These are phyloP conservation scores for Drosophila melanosoma DNA, from an alignment of 2,888 invertebrate genomes.

Conservation along the genomic window DNA sequence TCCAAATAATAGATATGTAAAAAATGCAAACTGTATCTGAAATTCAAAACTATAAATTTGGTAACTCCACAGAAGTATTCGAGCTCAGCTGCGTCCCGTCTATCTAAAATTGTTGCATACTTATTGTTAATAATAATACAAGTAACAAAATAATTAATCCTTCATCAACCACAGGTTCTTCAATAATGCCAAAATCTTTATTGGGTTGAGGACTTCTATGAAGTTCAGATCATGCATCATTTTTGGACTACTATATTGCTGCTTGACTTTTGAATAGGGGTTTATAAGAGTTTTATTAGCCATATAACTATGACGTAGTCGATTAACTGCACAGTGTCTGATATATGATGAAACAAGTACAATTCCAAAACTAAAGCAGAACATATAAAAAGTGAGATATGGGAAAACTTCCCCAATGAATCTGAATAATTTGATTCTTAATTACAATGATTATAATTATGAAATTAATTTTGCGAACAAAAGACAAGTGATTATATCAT, in stretches of 20 bases:
- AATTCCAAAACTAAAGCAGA: background rate
- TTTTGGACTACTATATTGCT: no score
- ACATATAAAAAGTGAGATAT: background rate
- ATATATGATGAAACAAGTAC: background rate
- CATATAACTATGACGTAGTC: background rate
- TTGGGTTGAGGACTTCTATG: no score
- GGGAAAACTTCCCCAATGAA: background rate
- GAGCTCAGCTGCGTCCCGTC: background rate
- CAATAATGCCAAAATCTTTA: no score
- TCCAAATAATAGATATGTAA: no score
- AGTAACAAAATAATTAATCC: background rate
- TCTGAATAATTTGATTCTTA: background rate
- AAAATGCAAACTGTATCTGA: background rate
- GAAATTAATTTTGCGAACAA: background rate
- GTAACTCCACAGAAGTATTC: background rate
- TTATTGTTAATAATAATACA: no score
- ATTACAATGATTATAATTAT: background rate
- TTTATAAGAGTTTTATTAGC: background rate
- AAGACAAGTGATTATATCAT: conserved; percentile 32
- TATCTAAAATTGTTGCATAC: background rate
- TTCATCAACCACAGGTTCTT: no score
- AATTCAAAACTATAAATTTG: background rate
- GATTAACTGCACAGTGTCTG: background rate
- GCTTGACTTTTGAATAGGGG: no score
- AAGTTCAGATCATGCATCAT: no score